Evolutionary conservation across 2,888 invertebrate genomes (phyloP).

Genomic region (Nebria salina): DNA sequence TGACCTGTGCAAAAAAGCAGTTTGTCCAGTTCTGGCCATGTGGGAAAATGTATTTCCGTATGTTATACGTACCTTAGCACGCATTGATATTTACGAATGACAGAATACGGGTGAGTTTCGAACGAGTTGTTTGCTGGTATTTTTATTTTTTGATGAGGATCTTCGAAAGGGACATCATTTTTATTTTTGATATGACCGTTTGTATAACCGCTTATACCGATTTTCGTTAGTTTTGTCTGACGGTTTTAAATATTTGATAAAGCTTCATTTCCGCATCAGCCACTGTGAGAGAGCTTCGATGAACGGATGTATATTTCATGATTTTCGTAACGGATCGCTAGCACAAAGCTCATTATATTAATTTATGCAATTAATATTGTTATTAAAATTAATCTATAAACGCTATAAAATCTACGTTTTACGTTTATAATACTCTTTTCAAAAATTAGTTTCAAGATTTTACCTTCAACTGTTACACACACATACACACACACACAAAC

Average conservation of each 20-base stretch:
- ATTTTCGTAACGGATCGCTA: not conserved
- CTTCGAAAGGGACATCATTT: conserved; percentile 42
- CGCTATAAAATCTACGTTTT: too few species aligned
- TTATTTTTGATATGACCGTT: conserved; percentile 45
- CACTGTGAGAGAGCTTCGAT: not conserved
- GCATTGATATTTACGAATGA: not conserved
- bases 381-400: too few species aligned
- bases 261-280: not conserved
- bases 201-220: conserved; percentile 29
- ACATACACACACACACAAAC: too few species aligned
- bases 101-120: conserved; percentile 15
- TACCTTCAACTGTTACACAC: too few species aligned
- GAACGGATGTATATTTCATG: not conserved
- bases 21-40: conserved; percentile 46
- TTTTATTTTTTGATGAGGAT: conserved; percentile 23
- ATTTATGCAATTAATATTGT: too few species aligned
- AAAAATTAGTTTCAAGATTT: too few species aligned
- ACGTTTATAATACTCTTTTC: too few species aligned
- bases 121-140: conserved; percentile 23
- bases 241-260: conserved; percentile 12
- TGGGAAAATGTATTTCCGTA: conserved; percentile 30
- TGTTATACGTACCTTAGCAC: not conserved
- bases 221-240: not conserved
- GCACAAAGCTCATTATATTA: not conserved
- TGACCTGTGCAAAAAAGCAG: conserved; percentile 43